Conservation (phyloP, 2,797 vertebrate species). For the Craterocephalus amniculus region DNA sequence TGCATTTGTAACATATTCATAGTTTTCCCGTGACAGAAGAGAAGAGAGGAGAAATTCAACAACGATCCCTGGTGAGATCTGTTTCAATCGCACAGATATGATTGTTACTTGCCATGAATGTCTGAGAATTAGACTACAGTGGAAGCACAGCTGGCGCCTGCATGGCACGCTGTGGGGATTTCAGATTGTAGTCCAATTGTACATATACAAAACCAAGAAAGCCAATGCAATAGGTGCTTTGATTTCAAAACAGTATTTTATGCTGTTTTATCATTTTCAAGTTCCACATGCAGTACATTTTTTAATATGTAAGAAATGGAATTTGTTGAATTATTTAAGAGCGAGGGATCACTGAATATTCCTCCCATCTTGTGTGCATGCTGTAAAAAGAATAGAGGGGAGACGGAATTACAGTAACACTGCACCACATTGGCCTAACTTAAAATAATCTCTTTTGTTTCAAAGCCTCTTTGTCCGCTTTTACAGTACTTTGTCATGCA, state of each 20-base stretch:
- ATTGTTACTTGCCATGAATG: slow-evolving; percentile 59
- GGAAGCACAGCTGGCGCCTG: slow-evolving; percentile 56
- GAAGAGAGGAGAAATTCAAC: slow-evolving; percentile 47
- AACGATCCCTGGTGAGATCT: slow-evolving; percentile 60
- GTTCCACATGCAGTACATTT: slow-evolving; percentile 75
- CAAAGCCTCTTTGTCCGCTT: slow-evolving; percentile 13
- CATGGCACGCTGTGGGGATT: slow-evolving; percentile 64
- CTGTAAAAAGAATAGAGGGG: slow-evolving; percentile 77
- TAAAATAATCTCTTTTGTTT: slow-evolving; percentile 52
- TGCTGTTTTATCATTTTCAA: slow-evolving; percentile 84
- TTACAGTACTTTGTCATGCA: slow-evolving; percentile 12
- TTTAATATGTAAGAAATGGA: slow-evolving; percentile 81
- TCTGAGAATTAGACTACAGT: slow-evolving; percentile 59
- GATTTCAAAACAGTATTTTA: slow-evolving; percentile 82
- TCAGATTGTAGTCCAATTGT: slow-evolving; percentile 71
- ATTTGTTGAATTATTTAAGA: slow-evolving; percentile 82
- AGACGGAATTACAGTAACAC: slow-evolving; percentile 49
- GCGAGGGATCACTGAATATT: slow-evolving; percentile 79
- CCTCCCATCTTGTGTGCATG: slow-evolving; percentile 64
- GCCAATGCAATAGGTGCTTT: slow-evolving; percentile 80
- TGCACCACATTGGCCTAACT: slow-evolving; percentile 31
- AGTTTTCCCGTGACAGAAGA: slow-evolving; percentile 35
- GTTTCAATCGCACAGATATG: slow-evolving; percentile 71
- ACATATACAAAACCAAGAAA: slow-evolving; percentile 78
- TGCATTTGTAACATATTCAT: slow-evolving; percentile 60